Evolutionary conservation across 2,113 vertebrate genomes (phyloP), one percentile per base, ranked within the genome.

Genomic region (Labeo rohita): DNA sequence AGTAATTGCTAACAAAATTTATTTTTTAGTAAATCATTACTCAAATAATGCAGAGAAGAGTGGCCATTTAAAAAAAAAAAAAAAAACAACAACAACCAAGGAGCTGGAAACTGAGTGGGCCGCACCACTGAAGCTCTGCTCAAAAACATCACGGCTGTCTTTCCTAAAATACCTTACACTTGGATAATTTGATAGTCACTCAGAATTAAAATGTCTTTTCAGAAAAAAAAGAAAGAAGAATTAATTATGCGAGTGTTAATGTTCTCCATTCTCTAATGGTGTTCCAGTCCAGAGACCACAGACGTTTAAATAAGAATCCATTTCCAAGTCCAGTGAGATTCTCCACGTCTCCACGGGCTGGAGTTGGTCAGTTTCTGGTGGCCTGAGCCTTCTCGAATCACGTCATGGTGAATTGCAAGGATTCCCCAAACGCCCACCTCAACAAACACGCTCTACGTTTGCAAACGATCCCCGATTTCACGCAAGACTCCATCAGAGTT

Each of bases 241-340:
- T 88, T 90, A 90, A 90, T 88, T 87, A 85, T 83, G 84, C 80
- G 72, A 82, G 77, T 84, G 85, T 88, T 88, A 90, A 88, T 90
- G 86, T 88, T 73, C 61, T 83, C 63, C 88, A 84, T 68, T 85
- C 86, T 89, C 86, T 85, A 85, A 89, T 89, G 86, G 84, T 86
- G 56, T 50, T 83, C 16, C 66, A 75, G 85, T 88, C 78, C 87
- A 85, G 84, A 88, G 76, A 90, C 85, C 21, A 3, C 11, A 68
- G 68, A 90, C 45, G 82, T 87, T 87, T 88, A 90, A 88, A 87
- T 90, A 88, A 63, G 76, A 70, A 66, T 70, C 72, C 45, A 12
- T 82, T 49, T 43, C 74, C 39, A 70, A 65, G 74, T 74, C 75
- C 36, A 52, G 80, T 1, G 89, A 81, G 80, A 39, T 21, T 68